phyloP scores from a whole-genome alignment of 1,140 invertebrate genomes.

The Drosophila willistoni region DNA sequence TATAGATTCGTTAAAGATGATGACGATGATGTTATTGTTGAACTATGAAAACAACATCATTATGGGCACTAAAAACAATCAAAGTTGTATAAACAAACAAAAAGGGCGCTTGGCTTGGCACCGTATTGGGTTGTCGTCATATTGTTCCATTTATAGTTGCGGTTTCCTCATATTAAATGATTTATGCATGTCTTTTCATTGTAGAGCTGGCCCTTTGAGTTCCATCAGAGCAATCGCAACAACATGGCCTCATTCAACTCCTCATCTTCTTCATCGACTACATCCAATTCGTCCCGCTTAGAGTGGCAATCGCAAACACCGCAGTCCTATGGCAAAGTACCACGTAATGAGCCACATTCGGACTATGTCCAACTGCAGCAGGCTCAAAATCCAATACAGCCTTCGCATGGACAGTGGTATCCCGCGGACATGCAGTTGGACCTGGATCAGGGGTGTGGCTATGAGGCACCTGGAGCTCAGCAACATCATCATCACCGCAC shows the following conservation, averaged over 20 bases:
- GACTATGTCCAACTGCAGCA: slow-evolving; percentile 55
- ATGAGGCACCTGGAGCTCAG: slow-evolving; percentile 34
- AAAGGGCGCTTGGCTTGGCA: slow-evolving; percentile 51
- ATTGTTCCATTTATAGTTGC: slow-evolving; percentile 75
- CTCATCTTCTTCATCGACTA: slow-evolving; percentile 22
- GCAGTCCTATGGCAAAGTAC: slow-evolving; percentile 53
- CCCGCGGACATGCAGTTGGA: slow-evolving; percentile 55
- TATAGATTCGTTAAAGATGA: slow-evolving; percentile 80
- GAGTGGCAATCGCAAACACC: slow-evolving; percentile 60
- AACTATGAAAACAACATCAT: slow-evolving; percentile 54
- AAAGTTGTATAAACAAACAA: slow-evolving; percentile 80
- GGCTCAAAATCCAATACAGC: not conserved
- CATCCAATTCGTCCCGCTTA: slow-evolving; percentile 44
- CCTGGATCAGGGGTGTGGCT: slow-evolving; percentile 57
- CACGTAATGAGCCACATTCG: slow-evolving; percentile 38
- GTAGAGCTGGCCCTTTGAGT: slow-evolving; percentile 80
- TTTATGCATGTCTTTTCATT: slow-evolving; percentile 47
- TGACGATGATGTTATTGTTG: slow-evolving; percentile 64
- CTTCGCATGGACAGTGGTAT: slow-evolving; percentile 56
- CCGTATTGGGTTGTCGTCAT: slow-evolving; percentile 56
- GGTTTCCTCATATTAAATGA: slow-evolving; percentile 52
- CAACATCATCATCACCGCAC: slow-evolving; percentile 51
- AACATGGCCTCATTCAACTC: slow-evolving; percentile 28
- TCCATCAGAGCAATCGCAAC: slow-evolving; percentile 66
- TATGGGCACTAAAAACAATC: slow-evolving; percentile 75